phyloP scores from a whole-genome alignment of 2,797 vertebrate species.

The Remorina albescens region DNA sequence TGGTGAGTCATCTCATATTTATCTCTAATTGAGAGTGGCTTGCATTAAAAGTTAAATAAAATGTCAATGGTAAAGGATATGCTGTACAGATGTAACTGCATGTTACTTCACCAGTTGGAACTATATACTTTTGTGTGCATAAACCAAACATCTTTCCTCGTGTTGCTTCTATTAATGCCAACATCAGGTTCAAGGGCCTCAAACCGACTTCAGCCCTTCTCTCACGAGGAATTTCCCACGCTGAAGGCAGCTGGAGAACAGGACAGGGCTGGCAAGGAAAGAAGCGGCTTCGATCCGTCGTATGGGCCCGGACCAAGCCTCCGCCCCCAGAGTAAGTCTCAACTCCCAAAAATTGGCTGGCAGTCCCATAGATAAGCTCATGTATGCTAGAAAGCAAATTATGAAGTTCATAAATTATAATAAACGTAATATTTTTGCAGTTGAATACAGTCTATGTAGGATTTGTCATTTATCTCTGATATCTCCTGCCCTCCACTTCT shows the following conservation, averaged over 20 bases:
- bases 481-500: constrained; percentile 4
- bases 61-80: not conserved
- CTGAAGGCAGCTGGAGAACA: constrained; percentile 99
- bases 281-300: constrained; percentile 99
- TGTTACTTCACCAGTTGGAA: not conserved
- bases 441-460: not conserved
- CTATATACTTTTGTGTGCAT: not conserved
- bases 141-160: not conserved
- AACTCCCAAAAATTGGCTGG: constrained; percentile 77
- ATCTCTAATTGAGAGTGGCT: not conserved
- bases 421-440: not conserved
- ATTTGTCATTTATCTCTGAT: not conserved
- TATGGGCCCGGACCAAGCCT: constrained; percentile 99
- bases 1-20: constrained; percentile 85
- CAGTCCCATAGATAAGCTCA: not conserved
- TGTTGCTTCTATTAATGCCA: constrained; percentile 7
- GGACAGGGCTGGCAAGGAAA: constrained; percentile 99
- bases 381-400: constrained; percentile 6
- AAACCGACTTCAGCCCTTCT: constrained; percentile 99
- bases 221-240: constrained; percentile 99
- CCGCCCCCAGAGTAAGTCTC: constrained; percentile 97
- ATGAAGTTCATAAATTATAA: no score
- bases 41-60: constrained; percentile 22
- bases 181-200: constrained; percentile 97
- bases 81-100: not conserved